Evolutionary conservation across 1,140 invertebrate genomes (phyloP).

Genomic region (Orussus abietinus): DNA sequence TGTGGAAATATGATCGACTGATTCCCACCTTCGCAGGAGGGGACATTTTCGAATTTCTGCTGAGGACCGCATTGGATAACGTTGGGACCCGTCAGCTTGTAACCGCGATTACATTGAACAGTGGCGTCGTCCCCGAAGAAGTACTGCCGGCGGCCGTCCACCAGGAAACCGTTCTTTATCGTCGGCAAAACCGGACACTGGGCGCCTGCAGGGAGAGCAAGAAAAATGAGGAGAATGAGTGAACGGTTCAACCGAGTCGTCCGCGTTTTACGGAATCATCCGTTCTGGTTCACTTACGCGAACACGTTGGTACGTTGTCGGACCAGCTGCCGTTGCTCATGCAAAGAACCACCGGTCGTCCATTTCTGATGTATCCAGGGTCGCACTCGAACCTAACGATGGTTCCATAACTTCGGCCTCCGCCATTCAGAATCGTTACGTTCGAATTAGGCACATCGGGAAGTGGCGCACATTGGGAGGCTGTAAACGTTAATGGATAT

Average conservation of each 20-base stretch:
- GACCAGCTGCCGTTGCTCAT: constrained; percentile 98
- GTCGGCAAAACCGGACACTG: constrained; percentile 78
- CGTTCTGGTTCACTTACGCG: constrained; percentile 64
- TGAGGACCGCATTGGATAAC: constrained; percentile 84
- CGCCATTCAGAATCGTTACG: constrained; percentile 85
- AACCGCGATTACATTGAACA: constrained; percentile 90
- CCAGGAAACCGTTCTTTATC: constrained; percentile 80
- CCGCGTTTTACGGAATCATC: no score
- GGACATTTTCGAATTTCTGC: constrained; percentile 79
- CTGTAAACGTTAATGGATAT: constrained; percentile 51
- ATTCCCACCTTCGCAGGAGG: constrained; percentile 70
- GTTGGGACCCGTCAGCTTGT: constrained; percentile 78
- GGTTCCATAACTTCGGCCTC: constrained; percentile 90
- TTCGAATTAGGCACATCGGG: constrained; percentile 85
- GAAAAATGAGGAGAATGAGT: no score
- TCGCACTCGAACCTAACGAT: constrained; percentile 94
- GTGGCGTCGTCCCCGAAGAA: constrained; percentile 87
- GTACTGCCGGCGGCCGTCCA: constrained; percentile 70
- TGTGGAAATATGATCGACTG: not conserved
- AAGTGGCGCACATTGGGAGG: constrained; percentile 88
- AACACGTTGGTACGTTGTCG: constrained; percentile 82
- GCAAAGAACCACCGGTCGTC: constrained; percentile 87
- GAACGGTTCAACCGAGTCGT: no score
- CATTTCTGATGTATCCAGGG: constrained; percentile 83
- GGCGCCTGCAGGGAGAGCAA: constrained; percentile 61